A percentile compares a stretch with the other conserved stretches of the same genome.
Evolutionary conservation across 1,140 invertebrate genomes (phyloP).

Genomic region (Telenomus remus): DNA sequence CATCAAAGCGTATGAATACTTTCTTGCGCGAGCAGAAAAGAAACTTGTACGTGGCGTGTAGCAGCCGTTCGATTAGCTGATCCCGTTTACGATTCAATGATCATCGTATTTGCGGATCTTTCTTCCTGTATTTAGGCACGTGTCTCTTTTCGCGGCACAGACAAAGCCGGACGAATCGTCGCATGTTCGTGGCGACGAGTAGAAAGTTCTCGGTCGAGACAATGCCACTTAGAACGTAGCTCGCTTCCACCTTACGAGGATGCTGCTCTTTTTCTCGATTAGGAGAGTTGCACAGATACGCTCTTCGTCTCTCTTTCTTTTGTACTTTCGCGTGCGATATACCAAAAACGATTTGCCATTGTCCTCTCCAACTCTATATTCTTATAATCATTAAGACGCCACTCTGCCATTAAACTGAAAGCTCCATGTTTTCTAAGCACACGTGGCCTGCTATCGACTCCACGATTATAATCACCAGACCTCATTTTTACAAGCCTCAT

Average conservation of each 20-base stretch:
- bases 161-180: conserved; percentile 52
- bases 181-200: conserved; percentile 63
- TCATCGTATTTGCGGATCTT: conserved; percentile 52
- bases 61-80: conserved; percentile 30
- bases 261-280: conserved; percentile 37
- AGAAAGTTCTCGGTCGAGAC: conserved; percentile 63
- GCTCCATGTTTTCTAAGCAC: background rate
- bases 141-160: conserved; percentile 51
- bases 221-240: conserved; percentile 58
- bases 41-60: conserved; percentile 18
- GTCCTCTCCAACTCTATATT: conserved; percentile 10
- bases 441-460: no score
- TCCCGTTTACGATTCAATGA: conserved; percentile 36
- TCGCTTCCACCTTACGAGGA: conserved; percentile 42
- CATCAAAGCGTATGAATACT: conserved; percentile 48
- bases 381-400: conserved; percentile 4
- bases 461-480: no score
- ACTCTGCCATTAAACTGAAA: conserved; percentile 29
- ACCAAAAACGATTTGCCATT: conserved; percentile 18
- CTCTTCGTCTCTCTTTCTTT: conserved; percentile 16
- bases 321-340: conserved; percentile 30
- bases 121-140: conserved; percentile 68
- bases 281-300: conserved; percentile 31
- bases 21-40: conserved; percentile 24
- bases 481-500: no score